phyloP scores from a whole-genome alignment of 1,140 invertebrate genomes.

The Apocrypta bakeri region DNA sequence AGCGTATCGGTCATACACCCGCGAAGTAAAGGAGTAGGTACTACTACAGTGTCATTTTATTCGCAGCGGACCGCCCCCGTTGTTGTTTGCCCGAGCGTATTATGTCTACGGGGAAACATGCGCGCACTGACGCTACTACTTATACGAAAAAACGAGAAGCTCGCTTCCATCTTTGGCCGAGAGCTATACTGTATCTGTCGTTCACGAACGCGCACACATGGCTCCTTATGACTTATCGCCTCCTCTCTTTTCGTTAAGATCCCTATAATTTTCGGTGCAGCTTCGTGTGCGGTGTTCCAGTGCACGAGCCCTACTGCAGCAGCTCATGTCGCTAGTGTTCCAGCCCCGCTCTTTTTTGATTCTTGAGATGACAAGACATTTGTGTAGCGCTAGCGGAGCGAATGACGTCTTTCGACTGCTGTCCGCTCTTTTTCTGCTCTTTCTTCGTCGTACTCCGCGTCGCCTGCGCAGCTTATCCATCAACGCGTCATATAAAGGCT shows the following conservation, averaged over 20 bases:
- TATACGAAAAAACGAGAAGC: constrained; percentile 15
- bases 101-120: constrained; percentile 65
- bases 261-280: constrained; percentile 8
- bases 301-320: too few species aligned
- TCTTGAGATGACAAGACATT: constrained; percentile 27
- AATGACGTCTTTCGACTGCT: neutral
- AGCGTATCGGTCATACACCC: constrained; percentile 64
- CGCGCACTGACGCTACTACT: neutral
- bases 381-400: neutral
- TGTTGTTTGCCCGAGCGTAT: constrained; percentile 58
- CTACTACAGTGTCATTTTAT: constrained; percentile 55
- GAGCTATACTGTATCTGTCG: too few species aligned
- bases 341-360: neutral
- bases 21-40: neutral
- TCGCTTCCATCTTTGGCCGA: constrained; percentile 43
- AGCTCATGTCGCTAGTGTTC: neutral
- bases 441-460: neutral
- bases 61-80: constrained; percentile 57
- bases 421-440: neutral
- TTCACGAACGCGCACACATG: neutral
- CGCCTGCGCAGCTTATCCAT: constrained; percentile 9
- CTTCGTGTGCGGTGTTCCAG: neutral
- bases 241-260: neutral
- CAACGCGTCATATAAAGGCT: constrained; percentile 4
- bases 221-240: constrained; percentile 19